Evolutionary conservation across 2,797 vertebrate genomes (phyloP).

Genomic region (Cuculus canorus): DNA sequence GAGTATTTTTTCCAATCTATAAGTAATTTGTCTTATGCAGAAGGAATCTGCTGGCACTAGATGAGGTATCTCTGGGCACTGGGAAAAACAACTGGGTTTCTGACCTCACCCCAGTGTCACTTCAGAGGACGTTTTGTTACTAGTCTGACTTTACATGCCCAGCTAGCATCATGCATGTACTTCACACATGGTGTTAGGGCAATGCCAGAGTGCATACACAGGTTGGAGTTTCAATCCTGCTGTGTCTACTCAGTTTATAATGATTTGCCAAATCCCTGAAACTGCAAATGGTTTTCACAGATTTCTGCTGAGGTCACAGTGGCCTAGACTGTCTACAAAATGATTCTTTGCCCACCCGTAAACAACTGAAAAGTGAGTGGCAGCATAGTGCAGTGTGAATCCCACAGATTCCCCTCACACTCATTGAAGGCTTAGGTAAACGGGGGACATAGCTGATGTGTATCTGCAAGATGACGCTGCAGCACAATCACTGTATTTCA

Average conservation of each 20-base stretch:
- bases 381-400: not conserved
- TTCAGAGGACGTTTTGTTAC: not conserved
- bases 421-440: not conserved
- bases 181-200: not conserved
- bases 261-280: not conserved
- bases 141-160: not conserved
- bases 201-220: rapidly evolving
- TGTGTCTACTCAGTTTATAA: not conserved
- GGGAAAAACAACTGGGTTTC: not conserved
- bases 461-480: not conserved
- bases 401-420: not conserved
- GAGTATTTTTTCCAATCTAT: not conserved
- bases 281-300: not conserved
- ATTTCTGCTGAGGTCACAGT: not conserved
- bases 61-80: not conserved
- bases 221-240: not conserved
- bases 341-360: not conserved
- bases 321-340: not conserved
- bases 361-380: not conserved
- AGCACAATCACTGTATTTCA: not conserved
- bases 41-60: not conserved
- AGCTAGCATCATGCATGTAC: not conserved
- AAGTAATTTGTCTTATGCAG: not conserved
- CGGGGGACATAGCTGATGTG: not conserved
- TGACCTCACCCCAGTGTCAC: not conserved